Conservation (phyloP, 2,113 vertebrate species). For the Syngnathoides biaculeatus region DNA sequence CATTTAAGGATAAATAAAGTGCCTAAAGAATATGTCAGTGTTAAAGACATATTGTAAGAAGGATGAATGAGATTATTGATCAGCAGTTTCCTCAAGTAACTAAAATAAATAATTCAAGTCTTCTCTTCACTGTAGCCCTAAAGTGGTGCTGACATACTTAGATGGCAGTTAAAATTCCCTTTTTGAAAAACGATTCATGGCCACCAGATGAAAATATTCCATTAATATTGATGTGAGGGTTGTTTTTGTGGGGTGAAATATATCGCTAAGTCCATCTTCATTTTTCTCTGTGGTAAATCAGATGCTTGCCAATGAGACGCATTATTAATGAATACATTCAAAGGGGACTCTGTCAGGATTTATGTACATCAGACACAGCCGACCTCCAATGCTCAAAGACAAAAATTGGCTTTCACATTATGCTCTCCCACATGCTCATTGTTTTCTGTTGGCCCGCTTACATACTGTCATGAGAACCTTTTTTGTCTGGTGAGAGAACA, state of each 20-base stretch:
- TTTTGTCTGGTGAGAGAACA: constrained; percentile 2
- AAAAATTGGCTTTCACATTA: constrained; percentile 44
- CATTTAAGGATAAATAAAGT: neutral
- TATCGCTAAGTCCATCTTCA: constrained; percentile 75
- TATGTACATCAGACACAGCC: constrained; percentile 62
- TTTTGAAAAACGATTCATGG: constrained; percentile 75
- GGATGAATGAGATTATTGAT: constrained; percentile 3
- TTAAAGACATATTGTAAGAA: neutral
- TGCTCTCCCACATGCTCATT: constrained; percentile 24
- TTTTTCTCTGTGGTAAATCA: constrained; percentile 71
- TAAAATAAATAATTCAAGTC: constrained; percentile 46
- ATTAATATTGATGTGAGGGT: constrained; percentile 76
- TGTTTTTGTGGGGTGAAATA: constrained; percentile 77
- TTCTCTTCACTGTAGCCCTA: constrained; percentile 40
- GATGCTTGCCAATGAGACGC: constrained; percentile 65
- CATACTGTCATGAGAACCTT: constrained; percentile 2
- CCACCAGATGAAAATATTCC: constrained; percentile 72
- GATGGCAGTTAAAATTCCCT: constrained; percentile 66
- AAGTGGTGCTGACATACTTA: constrained; percentile 63
- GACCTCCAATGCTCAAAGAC: constrained; percentile 43
- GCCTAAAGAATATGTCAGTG: neutral
- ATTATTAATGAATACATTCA: constrained; percentile 63
- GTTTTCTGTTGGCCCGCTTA: constrained; percentile 25
- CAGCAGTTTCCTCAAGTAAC: constrained; percentile 17
- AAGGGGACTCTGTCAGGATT: constrained; percentile 68